These are phyloP conservation scores for Chelonoidis abingdonii DNA, from an alignment of 2,113 vertebrate genomes.

Conservation along the genomic window DNA sequence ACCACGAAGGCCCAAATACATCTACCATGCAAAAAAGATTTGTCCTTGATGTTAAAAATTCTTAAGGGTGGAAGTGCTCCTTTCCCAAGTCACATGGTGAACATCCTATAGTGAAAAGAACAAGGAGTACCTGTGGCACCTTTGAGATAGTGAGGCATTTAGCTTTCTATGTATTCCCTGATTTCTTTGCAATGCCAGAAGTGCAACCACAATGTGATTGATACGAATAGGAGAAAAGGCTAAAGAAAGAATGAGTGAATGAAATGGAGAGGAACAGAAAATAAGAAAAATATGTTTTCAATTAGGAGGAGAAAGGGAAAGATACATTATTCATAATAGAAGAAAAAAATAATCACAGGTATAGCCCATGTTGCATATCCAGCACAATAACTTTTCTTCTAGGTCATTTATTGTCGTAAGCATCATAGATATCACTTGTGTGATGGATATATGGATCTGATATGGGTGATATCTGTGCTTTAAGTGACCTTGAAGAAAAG, in stretches of 20 bases:
- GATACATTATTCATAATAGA: neutral
- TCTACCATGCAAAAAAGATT: rapidly evolving
- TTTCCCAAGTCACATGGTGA: neutral
- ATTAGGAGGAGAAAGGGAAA: neutral
- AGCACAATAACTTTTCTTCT: neutral
- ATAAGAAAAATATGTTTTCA: neutral
- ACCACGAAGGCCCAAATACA: rapidly evolving
- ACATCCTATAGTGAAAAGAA: neutral
- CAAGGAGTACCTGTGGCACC: no score
- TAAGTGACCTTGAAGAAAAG: neutral
- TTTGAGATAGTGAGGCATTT: no score
- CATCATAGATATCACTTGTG: neutral
- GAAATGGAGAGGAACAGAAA: neutral
- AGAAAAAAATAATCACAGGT: neutral
- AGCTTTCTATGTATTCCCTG: neutral
- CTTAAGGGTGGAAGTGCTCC: neutral
- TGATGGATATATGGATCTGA: neutral
- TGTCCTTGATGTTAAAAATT: neutral
- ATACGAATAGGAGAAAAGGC: neutral
- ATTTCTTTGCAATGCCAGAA: neutral
- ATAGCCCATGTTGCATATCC: neutral
- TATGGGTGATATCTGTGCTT: neutral
- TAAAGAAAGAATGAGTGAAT: neutral
- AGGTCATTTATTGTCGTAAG: neutral
- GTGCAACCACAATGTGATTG: neutral